phyloP scores from a whole-genome alignment of 2,888 invertebrate species.

The Unio delphinus region DNA sequence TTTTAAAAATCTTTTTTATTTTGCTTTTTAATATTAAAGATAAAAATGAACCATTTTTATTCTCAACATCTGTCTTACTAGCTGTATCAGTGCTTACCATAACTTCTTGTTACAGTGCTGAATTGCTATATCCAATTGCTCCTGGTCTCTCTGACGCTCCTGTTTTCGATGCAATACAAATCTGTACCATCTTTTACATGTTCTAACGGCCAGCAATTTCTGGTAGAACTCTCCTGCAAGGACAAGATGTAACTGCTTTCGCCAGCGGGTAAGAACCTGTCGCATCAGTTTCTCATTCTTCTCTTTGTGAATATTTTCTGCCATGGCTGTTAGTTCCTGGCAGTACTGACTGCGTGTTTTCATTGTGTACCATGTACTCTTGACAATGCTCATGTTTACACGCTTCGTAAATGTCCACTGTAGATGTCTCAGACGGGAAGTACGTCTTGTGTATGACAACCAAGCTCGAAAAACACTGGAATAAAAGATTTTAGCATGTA shows the following conservation, averaged over 20 bases:
- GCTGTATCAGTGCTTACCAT: slow-evolving; percentile 34
- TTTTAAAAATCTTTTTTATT: too few relatives aligned
- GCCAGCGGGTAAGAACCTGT: slow-evolving; percentile 43
- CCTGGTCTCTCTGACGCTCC: slow-evolving; percentile 38
- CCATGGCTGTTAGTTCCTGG: slow-evolving; percentile 43
- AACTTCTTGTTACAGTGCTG: slow-evolving; percentile 43
- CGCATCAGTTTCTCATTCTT: slow-evolving; percentile 33
- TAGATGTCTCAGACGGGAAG: slow-evolving; percentile 38
- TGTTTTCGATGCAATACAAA: slow-evolving; percentile 39
- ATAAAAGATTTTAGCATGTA: background rate
- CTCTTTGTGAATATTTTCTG: slow-evolving; percentile 36
- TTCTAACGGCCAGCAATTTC: slow-evolving; percentile 46
- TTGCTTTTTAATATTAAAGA: too few relatives aligned
- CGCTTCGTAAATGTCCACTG: slow-evolving; percentile 34
- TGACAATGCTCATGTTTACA: slow-evolving; percentile 32
- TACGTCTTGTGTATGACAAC: slow-evolving; percentile 41
- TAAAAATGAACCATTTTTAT: too few relatives aligned
- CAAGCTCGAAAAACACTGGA: slow-evolving; percentile 53
- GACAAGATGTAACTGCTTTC: slow-evolving; percentile 24
- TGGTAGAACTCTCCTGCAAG: slow-evolving; percentile 50
- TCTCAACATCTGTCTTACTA: background rate
- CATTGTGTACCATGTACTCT: slow-evolving; percentile 40
- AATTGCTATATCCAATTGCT: slow-evolving; percentile 44
- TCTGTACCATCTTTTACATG: slow-evolving; percentile 40
- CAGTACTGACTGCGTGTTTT: slow-evolving; percentile 52